Base-by-base conservation (phyloP, 2,888 invertebrate species). In the Macrophya alboannulata region DNA sequence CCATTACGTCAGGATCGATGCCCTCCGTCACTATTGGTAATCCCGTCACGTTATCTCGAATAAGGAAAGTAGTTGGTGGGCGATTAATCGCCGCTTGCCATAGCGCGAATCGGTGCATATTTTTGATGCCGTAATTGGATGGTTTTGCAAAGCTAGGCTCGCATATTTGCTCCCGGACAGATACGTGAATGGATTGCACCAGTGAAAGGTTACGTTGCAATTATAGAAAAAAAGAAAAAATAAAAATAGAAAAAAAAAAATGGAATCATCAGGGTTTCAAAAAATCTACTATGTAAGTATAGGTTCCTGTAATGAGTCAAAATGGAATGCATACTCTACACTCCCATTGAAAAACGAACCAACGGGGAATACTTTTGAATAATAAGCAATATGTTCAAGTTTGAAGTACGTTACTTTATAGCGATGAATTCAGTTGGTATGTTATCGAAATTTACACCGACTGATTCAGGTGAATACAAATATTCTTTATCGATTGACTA, bases 41-140 rank as follows among this genome's bases (percentile, higher is more conserved):
- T 59, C 55, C 51, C 17, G 79, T 79, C 79, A 37, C 55, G 51
- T 79, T 59, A 55, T 79, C 21, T 31, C 10, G 8, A 59, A 79
- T 51, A 37, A 59, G n/a, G 55, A 37, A 17, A 31, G 31, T 21
- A 17, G 21, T 21, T 9, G 79, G 40, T 37, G 40, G 31, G 31
- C 55, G 79, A 37, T 40, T 17, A 55, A 79, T 55, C 6, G 40
- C 59, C 4, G 59, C 17, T 55, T 40, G 37, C n/a, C 15, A 37
- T 40, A 79, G 31, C 21, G 40, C 31, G 25, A 59, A 79, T 79
- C 59, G 37, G 17, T 59, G 51, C 79, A 79, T 59, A 37, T 79
- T 37, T 51, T 37, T 31, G 37, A 79, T n/a, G 31, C 25, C 31
- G 10, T 79, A 31, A n/a, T 21, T 37, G 55, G 51, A 79, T 4